Evolutionary conservation across 2,888 invertebrate species (phyloP).

Genomic region (Sabellastarte sp.): DNA sequence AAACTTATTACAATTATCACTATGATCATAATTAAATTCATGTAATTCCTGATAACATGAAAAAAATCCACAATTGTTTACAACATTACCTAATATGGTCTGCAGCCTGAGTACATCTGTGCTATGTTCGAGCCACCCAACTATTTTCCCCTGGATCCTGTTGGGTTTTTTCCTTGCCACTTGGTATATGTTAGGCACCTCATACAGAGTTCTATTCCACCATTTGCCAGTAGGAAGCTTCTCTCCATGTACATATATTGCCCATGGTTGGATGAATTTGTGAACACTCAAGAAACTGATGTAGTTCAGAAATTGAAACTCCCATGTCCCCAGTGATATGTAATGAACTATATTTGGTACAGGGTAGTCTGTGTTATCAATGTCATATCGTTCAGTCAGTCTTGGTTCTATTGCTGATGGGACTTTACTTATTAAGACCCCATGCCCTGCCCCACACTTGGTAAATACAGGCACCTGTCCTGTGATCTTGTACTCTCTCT

Average conservation of each 20-base stretch:
- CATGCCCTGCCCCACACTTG: no score
- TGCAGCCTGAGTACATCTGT: background rate
- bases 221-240: background rate
- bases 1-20: no score
- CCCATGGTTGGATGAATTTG: background rate
- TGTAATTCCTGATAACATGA: no score
- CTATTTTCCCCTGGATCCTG: background rate
- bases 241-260: conserved; percentile 3
- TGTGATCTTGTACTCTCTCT: no score
- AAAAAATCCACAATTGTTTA: no score
- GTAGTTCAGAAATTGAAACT: conserved; percentile 1
- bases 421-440: no score
- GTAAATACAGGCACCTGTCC: no score
- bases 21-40: no score
- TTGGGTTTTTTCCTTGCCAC: background rate
- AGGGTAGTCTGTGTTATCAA: no score
- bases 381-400: no score
- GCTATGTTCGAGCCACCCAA: background rate
- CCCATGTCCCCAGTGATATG: background rate
- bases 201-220: background rate
- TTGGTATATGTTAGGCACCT: background rate
- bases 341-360: conserved; percentile 6
- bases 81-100: background rate
- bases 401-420: no score
- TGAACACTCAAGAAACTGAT: background rate